Evolutionary conservation across 92 coral and sea anemone species (phyloP).

Genomic region (Bergia sp.): DNA sequence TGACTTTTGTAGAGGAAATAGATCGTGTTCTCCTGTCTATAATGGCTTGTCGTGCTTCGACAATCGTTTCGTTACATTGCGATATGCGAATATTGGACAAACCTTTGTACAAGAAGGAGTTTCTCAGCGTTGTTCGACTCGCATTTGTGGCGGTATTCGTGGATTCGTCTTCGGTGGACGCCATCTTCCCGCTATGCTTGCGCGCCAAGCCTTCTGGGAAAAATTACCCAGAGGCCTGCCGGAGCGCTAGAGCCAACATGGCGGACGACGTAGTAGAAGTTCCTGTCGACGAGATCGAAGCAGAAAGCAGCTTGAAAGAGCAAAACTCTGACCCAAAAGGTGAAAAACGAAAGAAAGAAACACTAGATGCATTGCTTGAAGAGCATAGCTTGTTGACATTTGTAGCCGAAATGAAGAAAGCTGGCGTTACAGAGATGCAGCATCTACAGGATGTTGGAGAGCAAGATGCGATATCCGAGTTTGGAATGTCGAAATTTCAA

Average conservation of each 20-base stretch:
- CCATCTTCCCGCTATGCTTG: constrained; percentile 31
- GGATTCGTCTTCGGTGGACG: constrained; percentile 26
- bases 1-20: constrained; percentile 49
- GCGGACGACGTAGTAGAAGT: constrained; percentile 28
- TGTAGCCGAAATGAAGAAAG: constrained; percentile 41
- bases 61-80: constrained; percentile 49
- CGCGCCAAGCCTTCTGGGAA: constrained; percentile 22
- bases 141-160: constrained; percentile 29
- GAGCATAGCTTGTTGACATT: constrained; percentile 29
- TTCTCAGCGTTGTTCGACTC: constrained; percentile 58
- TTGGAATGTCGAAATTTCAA: constrained; percentile 58
- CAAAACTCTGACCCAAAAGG: constrained; percentile 28
- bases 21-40: constrained; percentile 41
- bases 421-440: constrained; percentile 45
- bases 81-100: constrained; percentile 50
- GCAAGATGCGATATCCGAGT: constrained; percentile 42
- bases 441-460: constrained; percentile 50
- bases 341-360: constrained; percentile 31
- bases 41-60: constrained; percentile 39
- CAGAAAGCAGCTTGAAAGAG: constrained; percentile 30
- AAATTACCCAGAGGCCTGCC: constrained; percentile 27
- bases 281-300: constrained; percentile 32
- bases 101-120: constrained; percentile 50
- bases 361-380: constrained; percentile 10
- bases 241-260: constrained; percentile 42